Percentiles rank a stretch among this genome's conserved stretches.
Conservation (phyloP, 2,888 invertebrate genomes). For the Onchidella celtica region DNA sequence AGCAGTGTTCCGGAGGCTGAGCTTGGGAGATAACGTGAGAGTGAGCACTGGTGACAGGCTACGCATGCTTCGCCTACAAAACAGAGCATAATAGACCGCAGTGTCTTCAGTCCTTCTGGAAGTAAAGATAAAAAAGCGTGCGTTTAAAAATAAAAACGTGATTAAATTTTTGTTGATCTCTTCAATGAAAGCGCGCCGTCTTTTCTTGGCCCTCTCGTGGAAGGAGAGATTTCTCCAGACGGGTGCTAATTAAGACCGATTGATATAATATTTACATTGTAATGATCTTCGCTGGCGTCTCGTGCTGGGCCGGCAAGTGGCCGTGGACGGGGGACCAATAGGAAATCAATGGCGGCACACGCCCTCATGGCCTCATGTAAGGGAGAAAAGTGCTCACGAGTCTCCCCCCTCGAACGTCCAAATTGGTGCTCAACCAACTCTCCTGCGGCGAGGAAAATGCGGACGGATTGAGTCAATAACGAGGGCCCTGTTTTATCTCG, state of each 20-base stretch:
- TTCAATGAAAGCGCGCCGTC: background rate
- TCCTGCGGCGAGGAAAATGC: constrained; percentile 35
- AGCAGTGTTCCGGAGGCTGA: background rate
- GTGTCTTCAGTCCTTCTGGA: background rate
- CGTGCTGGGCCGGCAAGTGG: constrained; percentile 12
- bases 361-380: constrained; percentile 6
- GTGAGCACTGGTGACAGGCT: constrained; percentile 25
- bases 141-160: constrained; percentile 21
- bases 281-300: constrained; percentile 54
- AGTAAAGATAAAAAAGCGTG: constrained; percentile 1
- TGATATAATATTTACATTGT: constrained; percentile 57
- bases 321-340: constrained; percentile 2
- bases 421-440: constrained; percentile 39
- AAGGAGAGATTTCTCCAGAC: constrained; percentile 43
- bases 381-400: constrained; percentile 28
- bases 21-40: constrained; percentile 15
- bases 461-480: constrained; percentile 49
- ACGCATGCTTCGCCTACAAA: constrained; percentile 33
- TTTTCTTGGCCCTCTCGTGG: background rate
- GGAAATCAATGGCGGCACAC: constrained; percentile 25
- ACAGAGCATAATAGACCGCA: constrained; percentile 36
- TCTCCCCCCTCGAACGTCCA: constrained; percentile 5
- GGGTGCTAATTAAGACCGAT: constrained; percentile 56
- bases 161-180: constrained; percentile 30
- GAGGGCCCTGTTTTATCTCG: constrained; percentile 50